These are phyloP conservation scores for Microplitis demolitor DNA, from an alignment of 1,140 invertebrate genomes.

Conservation along the genomic window DNA sequence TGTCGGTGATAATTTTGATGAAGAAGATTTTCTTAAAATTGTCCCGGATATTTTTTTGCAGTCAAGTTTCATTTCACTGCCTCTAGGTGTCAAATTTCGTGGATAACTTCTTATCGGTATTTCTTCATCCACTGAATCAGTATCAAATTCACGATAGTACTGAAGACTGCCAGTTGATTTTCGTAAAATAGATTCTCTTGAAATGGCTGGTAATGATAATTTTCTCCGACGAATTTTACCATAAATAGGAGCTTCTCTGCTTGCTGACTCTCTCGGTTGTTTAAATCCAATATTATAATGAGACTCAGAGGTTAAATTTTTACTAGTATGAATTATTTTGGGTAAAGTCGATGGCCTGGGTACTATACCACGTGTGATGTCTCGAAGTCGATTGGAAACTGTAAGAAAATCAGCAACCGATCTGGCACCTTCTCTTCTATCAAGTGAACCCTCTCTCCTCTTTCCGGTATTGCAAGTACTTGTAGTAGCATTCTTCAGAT, in stretches of 20 bases:
- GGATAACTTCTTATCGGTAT: neutral
- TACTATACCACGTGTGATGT: conserved; percentile 35
- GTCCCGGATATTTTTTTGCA: conserved; percentile 29
- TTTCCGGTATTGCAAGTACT: conserved; percentile 10
- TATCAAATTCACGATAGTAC: conserved; percentile 9
- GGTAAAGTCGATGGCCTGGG: conserved; percentile 53
- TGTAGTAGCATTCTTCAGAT: conserved; percentile 36
- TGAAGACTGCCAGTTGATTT: conserved; percentile 20
- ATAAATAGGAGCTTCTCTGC: conserved; percentile 51
- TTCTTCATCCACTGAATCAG: neutral
- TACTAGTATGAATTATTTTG: conserved; percentile 42
- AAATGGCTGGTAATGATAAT: conserved; percentile 40
- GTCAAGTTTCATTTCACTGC: conserved; percentile 24
- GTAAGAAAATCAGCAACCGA: conserved; percentile 44
- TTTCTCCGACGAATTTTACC: conserved; percentile 54
- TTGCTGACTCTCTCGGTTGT: conserved; percentile 33
- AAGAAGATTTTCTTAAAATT: conserved; percentile 29
- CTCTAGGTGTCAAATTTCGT: neutral
- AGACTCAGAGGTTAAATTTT: conserved; percentile 1
- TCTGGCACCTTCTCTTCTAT: conserved; percentile 35
- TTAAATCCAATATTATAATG: conserved; percentile 26
- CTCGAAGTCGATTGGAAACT: conserved; percentile 31
- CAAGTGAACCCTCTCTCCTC: conserved; percentile 28
- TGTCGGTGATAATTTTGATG: conserved; percentile 8
- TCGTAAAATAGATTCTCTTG: conserved; percentile 17